Conservation (phyloP, 1,140 invertebrate genomes). For the Hesperophylax magnus region DNA sequence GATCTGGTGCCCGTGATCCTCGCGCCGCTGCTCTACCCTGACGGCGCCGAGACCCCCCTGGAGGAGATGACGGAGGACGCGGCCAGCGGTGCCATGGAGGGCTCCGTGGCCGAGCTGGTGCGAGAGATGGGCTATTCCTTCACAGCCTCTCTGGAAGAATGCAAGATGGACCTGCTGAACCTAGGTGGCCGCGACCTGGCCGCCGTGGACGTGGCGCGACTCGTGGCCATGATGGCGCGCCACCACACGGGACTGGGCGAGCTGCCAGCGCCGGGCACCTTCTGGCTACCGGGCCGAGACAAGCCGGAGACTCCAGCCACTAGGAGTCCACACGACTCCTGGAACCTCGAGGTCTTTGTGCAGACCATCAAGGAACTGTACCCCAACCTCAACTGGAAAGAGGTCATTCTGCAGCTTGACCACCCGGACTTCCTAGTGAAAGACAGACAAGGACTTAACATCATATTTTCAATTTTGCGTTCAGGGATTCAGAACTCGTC, state of each 20-base stretch:
- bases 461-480: constrained; percentile 86
- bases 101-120: constrained; percentile 85
- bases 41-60: constrained; percentile 80
- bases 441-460: constrained; percentile 85
- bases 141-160: constrained; percentile 90
- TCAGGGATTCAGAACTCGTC: constrained; percentile 81
- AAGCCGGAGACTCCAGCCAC: constrained; percentile 66
- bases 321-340: constrained; percentile 71
- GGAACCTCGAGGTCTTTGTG: constrained; percentile 95
- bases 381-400: constrained; percentile 91
- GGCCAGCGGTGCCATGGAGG: constrained; percentile 77
- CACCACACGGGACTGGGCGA: constrained; percentile 81
- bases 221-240: constrained; percentile 87
- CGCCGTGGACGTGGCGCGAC: constrained; percentile 85
- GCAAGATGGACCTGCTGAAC: constrained; percentile 84
- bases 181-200: constrained; percentile 82
- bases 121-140: constrained; percentile 92
- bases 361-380: constrained; percentile 91
- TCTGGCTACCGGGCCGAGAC: constrained; percentile 71
- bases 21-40: constrained; percentile 87
- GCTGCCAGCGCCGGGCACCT: constrained; percentile 75
- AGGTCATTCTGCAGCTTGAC: constrained; percentile 92
- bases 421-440: constrained; percentile 91
- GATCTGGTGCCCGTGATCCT: constrained; percentile 90
- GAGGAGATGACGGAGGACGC: constrained; percentile 72